Conservation (phyloP, 2,888 invertebrate genomes). For the Xanthia togata region DNA sequence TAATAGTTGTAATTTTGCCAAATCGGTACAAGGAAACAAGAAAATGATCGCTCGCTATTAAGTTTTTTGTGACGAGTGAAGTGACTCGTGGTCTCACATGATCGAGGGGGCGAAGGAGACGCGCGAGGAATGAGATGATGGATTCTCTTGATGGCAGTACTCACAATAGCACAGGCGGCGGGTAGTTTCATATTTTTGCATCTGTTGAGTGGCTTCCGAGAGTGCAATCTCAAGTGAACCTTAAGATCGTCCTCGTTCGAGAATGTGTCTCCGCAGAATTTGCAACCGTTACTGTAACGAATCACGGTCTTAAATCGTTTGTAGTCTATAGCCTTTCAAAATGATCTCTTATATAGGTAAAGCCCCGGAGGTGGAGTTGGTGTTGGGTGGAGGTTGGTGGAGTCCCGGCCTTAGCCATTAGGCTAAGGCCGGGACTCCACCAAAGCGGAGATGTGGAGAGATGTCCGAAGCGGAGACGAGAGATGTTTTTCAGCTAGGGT, state of each 20-base stretch:
- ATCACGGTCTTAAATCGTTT: background rate
- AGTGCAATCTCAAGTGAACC: slow-evolving; percentile 47
- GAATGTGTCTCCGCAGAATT: slow-evolving; percentile 68
- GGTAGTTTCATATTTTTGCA: slow-evolving; percentile 59
- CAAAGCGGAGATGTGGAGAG: too few relatives aligned
- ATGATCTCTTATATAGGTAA: background rate
- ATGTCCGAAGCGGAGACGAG: too few relatives aligned
- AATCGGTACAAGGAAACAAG: background rate
- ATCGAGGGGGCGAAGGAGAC: background rate
- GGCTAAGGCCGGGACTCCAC: too few relatives aligned
- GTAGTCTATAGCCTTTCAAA: background rate
- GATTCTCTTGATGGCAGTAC: slow-evolving; percentile 36
- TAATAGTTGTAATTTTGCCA: too few relatives aligned
- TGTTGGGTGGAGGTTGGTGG: too few relatives aligned
- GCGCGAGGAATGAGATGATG: background rate
- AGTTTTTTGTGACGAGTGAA: background rate
- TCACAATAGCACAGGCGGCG: slow-evolving; percentile 65
- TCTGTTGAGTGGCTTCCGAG: slow-evolving; percentile 52
- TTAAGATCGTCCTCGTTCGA: slow-evolving; percentile 57
- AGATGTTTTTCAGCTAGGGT: too few relatives aligned
- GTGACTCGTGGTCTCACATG: too few relatives aligned
- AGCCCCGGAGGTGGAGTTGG: too few relatives aligned
- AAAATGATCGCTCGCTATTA: background rate
- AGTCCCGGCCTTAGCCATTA: too few relatives aligned
- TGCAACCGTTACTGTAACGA: slow-evolving; percentile 68